These are phyloP conservation scores for Chrysodeixis includens DNA, from an alignment of 2,888 invertebrate species.

Conservation along the genomic window DNA sequence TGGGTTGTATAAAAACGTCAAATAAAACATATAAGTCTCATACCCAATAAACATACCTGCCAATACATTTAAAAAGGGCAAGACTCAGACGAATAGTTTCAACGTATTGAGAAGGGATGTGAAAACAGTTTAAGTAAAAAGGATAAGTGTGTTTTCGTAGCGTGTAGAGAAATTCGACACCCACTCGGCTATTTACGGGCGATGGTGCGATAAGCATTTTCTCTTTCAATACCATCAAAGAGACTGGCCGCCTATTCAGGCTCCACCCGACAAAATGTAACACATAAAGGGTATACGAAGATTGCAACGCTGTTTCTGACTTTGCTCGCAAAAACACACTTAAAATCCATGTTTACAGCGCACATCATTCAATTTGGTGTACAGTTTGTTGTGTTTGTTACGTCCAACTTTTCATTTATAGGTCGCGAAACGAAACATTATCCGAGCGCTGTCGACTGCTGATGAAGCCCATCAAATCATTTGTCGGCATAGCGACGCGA, in stretches of 20 bases:
- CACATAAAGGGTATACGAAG: conserved; percentile 80
- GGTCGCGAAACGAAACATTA: conserved; percentile 75
- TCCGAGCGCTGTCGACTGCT: conserved; percentile 73
- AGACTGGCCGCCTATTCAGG: conserved; percentile 85
- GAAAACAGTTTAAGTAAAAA: conserved; percentile 86
- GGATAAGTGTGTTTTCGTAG: conserved; percentile 86
- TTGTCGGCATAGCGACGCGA: conserved; percentile 82
- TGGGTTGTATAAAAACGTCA: conserved; percentile 50
- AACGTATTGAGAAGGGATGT: conserved; percentile 78
- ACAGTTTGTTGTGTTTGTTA: conserved; percentile 54
- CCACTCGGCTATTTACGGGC: conserved; percentile 85
- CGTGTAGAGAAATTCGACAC: conserved; percentile 86
- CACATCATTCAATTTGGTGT: conserved; percentile 50
- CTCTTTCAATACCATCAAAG: conserved; percentile 87
- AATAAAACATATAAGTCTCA: conserved; percentile 53
- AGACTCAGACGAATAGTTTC: conserved; percentile 76
- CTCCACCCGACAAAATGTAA: conserved; percentile 80
- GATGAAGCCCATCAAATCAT: conserved; percentile 85
- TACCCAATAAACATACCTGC: conserved; percentile 63
- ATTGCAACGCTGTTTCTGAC: conserved; percentile 76
- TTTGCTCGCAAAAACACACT: conserved; percentile 70
- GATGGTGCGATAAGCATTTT: conserved; percentile 87
- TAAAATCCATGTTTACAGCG: conserved; percentile 69
- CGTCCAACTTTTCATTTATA: conserved; percentile 70
- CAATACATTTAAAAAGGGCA: conserved; percentile 73